A percentile compares a stretch with the other conserved stretches of the same genome.
phyloP scores from a whole-genome alignment of 2,113 vertebrate genomes.

The Chlorodrepanis virens region DNA sequence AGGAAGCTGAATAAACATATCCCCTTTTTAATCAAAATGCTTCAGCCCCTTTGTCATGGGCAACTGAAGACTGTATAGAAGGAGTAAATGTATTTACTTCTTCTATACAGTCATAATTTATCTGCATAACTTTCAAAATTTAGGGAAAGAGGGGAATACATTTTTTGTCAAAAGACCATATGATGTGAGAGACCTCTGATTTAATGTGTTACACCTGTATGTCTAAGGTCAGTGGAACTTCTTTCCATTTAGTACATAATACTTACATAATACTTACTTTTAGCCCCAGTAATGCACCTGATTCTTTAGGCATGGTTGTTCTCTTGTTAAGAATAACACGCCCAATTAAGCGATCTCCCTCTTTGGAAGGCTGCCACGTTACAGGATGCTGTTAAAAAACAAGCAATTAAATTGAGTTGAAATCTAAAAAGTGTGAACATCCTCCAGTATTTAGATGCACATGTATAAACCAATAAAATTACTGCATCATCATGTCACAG shows the following conservation, averaged over 20 bases:
- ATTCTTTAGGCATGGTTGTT: conserved; percentile 94
- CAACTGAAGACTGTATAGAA: neutral
- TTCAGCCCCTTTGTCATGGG: neutral
- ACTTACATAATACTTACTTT: conserved; percentile 83
- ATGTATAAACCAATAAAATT: neutral
- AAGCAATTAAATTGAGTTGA: neutral
- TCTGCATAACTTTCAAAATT: neutral
- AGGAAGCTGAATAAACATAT: neutral
- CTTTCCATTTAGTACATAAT: neutral
- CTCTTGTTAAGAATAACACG: conserved; percentile 97
- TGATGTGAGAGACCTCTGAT: neutral
- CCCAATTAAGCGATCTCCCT: conserved; percentile 95
- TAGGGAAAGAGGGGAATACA: neutral
- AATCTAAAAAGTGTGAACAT: neutral
- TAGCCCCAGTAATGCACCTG: conserved; percentile 91
- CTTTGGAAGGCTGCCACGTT: conserved; percentile 98
- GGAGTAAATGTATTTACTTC: neutral
- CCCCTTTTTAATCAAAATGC: neutral
- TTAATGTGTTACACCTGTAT: neutral
- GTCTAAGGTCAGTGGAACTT: neutral
- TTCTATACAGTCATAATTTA: neutral
- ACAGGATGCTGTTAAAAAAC: conserved; percentile 86
- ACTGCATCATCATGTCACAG: neutral
- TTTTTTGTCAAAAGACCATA: neutral
- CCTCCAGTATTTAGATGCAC: neutral